phyloP scores from a whole-genome alignment of 1,140 invertebrate species.

The Pissodes strobi region DNA sequence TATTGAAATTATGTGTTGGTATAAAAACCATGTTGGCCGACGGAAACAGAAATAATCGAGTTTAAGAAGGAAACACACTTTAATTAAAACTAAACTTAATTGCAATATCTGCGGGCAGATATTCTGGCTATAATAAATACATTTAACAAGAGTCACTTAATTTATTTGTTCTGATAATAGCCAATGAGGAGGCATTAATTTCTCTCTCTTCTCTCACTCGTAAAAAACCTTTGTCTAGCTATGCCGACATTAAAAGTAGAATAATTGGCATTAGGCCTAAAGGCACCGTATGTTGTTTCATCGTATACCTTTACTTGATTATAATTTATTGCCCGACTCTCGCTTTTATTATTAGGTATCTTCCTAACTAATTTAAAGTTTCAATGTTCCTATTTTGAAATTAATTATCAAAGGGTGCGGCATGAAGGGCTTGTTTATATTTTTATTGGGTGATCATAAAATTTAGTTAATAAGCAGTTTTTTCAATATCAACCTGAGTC shows the following conservation, averaged over 20 bases:
- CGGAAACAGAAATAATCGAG: too few relatives aligned
- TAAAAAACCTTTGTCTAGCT: conserved; percentile 35
- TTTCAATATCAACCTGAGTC: too few relatives aligned
- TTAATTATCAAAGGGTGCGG: neutral
- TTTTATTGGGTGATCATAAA: too few relatives aligned
- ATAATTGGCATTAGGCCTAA: conserved; percentile 40
- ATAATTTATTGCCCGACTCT: conserved; percentile 40
- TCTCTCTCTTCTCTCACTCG: conserved; percentile 6
- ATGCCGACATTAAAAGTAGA: conserved; percentile 38
- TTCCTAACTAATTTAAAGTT: conserved; percentile 12
- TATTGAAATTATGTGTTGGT: too few relatives aligned
- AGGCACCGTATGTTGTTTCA: conserved; percentile 29
- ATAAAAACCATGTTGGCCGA: too few relatives aligned
- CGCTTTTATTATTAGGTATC: conserved; percentile 35
- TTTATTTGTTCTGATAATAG: conserved; percentile 11
- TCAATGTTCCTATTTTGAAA: conserved; percentile 7
- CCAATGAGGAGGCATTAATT: conserved; percentile 22
- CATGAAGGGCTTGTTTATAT: too few relatives aligned
- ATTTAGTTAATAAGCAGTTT: too few relatives aligned
- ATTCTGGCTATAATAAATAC: too few relatives aligned
- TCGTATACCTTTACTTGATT: conserved; percentile 38
- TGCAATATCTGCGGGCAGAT: too few relatives aligned
- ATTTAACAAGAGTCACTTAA: too few relatives aligned
- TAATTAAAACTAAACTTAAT: too few relatives aligned
- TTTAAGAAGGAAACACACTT: too few relatives aligned